Conservation (phyloP, 1,140 invertebrate species). For the Drosophila sulfurigaster region DNA sequence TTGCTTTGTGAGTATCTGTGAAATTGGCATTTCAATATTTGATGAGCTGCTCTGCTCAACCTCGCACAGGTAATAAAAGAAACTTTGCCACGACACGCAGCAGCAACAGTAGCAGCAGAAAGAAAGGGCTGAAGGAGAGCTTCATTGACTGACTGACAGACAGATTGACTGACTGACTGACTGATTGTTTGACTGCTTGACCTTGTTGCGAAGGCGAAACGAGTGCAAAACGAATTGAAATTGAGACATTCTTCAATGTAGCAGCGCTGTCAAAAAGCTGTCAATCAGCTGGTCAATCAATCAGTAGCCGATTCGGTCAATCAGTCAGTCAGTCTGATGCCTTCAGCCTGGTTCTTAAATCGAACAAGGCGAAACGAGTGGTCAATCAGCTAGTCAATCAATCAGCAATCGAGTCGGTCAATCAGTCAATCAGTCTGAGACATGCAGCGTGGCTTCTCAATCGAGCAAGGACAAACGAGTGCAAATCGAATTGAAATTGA, state of each 20-base stretch:
- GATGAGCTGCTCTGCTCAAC: slow-evolving; percentile 54
- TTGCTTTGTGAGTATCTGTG: slow-evolving; percentile 74
- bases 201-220: slow-evolving; percentile 27
- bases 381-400: slow-evolving; percentile 22
- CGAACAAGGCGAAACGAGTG: too few relatives aligned
- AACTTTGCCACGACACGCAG: slow-evolving; percentile 35
- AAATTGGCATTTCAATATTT: slow-evolving; percentile 82
- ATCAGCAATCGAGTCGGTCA: slow-evolving; percentile 37
- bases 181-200: slow-evolving; percentile 17
- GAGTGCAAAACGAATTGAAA: slow-evolving; percentile 26
- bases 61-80: slow-evolving; percentile 60
- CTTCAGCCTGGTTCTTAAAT: too few relatives aligned
- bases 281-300: slow-evolving; percentile 17
- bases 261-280: slow-evolving; percentile 15
- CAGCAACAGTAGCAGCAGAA: slow-evolving; percentile 7
- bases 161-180: too few relatives aligned
- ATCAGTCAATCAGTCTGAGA: slow-evolving; percentile 36
- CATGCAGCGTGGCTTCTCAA: too few relatives aligned
- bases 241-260: slow-evolving; percentile 57
- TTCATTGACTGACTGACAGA: slow-evolving; percentile 17
- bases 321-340: slow-evolving; percentile 39
- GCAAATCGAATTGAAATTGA: too few relatives aligned
- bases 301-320: slow-evolving; percentile 40
- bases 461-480: background rate
- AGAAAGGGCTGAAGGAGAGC: background rate